phyloP scores from a whole-genome alignment of 2,797 vertebrate genomes.

The Simalia tracyae region DNA sequence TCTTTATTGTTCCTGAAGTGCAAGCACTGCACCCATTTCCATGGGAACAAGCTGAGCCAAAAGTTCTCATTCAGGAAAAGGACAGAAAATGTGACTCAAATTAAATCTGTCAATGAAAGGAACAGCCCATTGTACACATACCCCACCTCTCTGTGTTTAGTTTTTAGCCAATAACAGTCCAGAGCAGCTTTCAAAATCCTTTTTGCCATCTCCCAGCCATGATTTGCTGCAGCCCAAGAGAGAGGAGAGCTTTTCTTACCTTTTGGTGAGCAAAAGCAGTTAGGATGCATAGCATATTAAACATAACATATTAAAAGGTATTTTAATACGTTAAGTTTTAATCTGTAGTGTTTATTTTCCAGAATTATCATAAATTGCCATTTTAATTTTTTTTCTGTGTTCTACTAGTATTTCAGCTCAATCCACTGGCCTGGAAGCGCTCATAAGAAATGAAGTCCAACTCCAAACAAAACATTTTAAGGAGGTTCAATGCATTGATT shows the following conservation, averaged over 20 bases:
- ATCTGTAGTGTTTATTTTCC: conserved; percentile 36
- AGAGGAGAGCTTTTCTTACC: conserved; percentile 21
- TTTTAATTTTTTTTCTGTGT: conserved; percentile 33
- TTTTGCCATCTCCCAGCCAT: neutral
- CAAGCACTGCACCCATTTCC: conserved; percentile 34
- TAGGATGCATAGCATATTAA: conserved; percentile 35
- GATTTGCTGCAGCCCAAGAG: conserved; percentile 24
- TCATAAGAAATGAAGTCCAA: neutral
- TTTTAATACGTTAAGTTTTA: conserved; percentile 35
- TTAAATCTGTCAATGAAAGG: neutral
- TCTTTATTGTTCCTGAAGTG: neutral
- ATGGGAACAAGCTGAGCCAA: conserved; percentile 31
- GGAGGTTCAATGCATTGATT: neutral
- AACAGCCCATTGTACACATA: neutral
- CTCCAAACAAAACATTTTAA: conserved; percentile 20
- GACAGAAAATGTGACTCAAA: conserved; percentile 21
- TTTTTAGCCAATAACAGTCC: conserved; percentile 3
- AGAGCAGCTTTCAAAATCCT: neutral
- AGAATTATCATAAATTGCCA: conserved; percentile 38
- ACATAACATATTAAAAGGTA: conserved; percentile 50
- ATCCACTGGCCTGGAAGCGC: conserved; percentile 15
- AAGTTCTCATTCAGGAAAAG: conserved; percentile 32
- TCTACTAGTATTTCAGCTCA: conserved; percentile 25
- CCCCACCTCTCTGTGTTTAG: neutral
- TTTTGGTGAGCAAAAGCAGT: conserved; percentile 27